Base-by-base conservation (phyloP, 2,797 vertebrate species). In the Diglossa cyanea region DNA sequence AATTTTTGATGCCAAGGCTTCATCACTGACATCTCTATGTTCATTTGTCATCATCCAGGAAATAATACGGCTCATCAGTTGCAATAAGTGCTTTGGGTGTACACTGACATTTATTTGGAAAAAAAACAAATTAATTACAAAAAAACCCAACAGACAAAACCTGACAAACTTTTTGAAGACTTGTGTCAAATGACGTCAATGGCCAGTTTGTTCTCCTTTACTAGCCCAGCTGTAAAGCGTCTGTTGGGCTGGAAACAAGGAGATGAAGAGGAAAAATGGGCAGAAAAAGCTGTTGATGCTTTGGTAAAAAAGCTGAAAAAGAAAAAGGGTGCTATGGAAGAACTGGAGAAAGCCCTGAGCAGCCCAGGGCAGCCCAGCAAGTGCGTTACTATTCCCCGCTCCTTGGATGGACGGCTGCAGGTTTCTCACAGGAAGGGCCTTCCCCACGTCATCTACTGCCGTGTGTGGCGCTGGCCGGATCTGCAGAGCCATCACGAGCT, bases 171-270 rank as follows among this genome's bases (percentile, higher is more conserved):
- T 89, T 97, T 95, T 94, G 95, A 97, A 98, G 97, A 98, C 72
- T 97, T 76, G 58, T 97, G 96, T 98, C 98, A 98, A 98, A 99
- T 99, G 99, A 99, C 99, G 97, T 98, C 99, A 97, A 99, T 99
- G 99, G 99, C 99, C 97, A 99, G 99, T 98, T 98, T 99, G 96
- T 99, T 99, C 97, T 99, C 99, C 94, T 99, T 99, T 98, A 99
- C 99, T 95, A 99, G 99, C 98, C 99, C 99, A 71, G 99, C 99
- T 54, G 99, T 99, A 91, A 99, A 99, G 96, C 98, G 99, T 73
- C 98, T 99, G 92, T 98, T 99, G 85, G 99, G 99, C 96, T 99
- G 99, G 99, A 99, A 99, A 95, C 99, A 99, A 98, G 99, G 99
- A 65, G 99, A 99, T 54, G 99, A 99, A 97, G 99, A 99, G 88